A percentile compares a stretch with the other conserved stretches of the same genome.
Evolutionary conservation across 2,888 invertebrate genomes (phyloP).

Genomic region (Balanococcus diminutus): DNA sequence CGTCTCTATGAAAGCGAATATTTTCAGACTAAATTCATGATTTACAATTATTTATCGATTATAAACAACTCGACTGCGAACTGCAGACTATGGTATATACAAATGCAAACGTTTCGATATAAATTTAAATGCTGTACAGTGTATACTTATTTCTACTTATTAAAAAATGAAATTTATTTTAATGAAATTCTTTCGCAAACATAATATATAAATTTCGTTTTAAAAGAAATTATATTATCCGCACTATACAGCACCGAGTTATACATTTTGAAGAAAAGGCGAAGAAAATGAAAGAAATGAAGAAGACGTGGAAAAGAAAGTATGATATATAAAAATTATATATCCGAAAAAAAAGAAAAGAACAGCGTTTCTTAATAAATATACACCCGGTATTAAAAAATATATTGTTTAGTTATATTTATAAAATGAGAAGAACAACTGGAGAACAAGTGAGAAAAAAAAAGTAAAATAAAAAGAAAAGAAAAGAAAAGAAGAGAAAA

Average conservation of each 20-base stretch:
- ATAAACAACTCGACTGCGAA: slow-evolving; percentile 19
- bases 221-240: not conserved
- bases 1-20: not conserved
- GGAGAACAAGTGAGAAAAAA: not conserved
- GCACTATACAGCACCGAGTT: no score
- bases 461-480: not conserved
- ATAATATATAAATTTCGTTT: slow-evolving; percentile 6
- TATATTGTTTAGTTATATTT: not conserved
- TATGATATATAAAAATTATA: not conserved
- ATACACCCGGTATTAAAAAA: not conserved
- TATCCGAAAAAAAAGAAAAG: not conserved
- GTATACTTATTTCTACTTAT: not conserved
- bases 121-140: not conserved
- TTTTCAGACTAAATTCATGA: slow-evolving; percentile 29
- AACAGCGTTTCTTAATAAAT: no score
- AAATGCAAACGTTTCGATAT: slow-evolving; percentile 28
- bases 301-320: not conserved
- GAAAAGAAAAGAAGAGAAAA: not conserved
- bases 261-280: no score
- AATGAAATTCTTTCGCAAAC: slow-evolving; percentile 18
- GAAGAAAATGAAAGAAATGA: not conserved
- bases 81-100: not conserved
- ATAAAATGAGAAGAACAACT: not conserved
- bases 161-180: slow-evolving; percentile 34
- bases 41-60: slow-evolving; percentile 38